phyloP scores from a whole-genome alignment of 2,888 invertebrate genomes.

The Tetramorium bicarinatum region DNA sequence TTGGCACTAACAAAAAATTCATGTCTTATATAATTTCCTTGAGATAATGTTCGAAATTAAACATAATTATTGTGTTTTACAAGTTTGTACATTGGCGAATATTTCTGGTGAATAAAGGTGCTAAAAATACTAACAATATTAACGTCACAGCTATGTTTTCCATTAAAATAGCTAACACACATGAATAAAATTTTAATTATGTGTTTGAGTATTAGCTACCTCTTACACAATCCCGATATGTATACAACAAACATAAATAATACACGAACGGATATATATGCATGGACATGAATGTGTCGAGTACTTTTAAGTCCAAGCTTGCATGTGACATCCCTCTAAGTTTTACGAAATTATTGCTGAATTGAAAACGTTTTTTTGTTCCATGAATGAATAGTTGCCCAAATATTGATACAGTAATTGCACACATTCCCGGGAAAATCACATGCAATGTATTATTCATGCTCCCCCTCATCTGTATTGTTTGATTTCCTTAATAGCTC shows the following conservation, averaged over 20 bases:
- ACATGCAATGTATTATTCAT: slow-evolving; percentile 34
- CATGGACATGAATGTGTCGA: slow-evolving; percentile 51
- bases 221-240: slow-evolving; percentile 2
- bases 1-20: slow-evolving; percentile 1
- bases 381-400: slow-evolving; percentile 43
- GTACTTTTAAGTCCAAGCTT: slow-evolving; percentile 48
- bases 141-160: slow-evolving; percentile 27
- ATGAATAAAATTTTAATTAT: slow-evolving; percentile 37
- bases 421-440: slow-evolving; percentile 20
- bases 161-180: slow-evolving; percentile 33
- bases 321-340: slow-evolving; percentile 47
- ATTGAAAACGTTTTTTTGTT: slow-evolving; percentile 31
- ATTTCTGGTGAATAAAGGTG: slow-evolving; percentile 38
- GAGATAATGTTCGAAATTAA: slow-evolving; percentile 18
- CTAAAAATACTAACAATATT: slow-evolving; percentile 28
- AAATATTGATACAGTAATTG: slow-evolving; percentile 37
- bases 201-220: slow-evolving; percentile 26
- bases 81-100: slow-evolving; percentile 30
- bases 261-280: slow-evolving; percentile 41
- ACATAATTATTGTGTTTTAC: slow-evolving; percentile 30
- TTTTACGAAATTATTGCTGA: slow-evolving; percentile 47
- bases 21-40: slow-evolving; percentile 4
- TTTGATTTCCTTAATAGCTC: slow-evolving; percentile 10
- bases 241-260: slow-evolving; percentile 34
- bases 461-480: slow-evolving; percentile 26